A percentile compares a stretch with the other conserved stretches of the same genome.
These are phyloP conservation scores for Bagarius yarrelli DNA, from an alignment of 2,113 vertebrate genomes.

Conservation along the genomic window DNA sequence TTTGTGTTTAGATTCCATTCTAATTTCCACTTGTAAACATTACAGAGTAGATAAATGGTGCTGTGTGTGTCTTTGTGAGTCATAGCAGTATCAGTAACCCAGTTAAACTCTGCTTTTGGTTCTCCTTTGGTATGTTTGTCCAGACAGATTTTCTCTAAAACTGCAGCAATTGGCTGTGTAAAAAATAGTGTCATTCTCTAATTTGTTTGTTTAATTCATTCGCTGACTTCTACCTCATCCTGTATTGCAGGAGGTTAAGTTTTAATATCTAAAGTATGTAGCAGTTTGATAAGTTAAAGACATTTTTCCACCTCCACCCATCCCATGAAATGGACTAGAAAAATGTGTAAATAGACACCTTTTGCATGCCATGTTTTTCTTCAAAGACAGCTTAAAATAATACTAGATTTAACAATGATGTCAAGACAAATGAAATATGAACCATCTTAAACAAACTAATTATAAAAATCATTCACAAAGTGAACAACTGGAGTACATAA, in stretches of 20 bases:
- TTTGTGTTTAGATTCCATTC: conserved; percentile 6
- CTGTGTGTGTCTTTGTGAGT: conserved; percentile 23
- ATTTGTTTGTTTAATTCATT: conserved; percentile 1
- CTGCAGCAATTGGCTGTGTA: conserved; percentile 1
- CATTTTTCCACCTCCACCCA: background rate
- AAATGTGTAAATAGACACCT: background rate
- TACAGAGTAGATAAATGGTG: background rate
- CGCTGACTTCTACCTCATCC: conserved; percentile 23
- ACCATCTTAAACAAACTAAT: background rate
- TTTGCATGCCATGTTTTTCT: background rate
- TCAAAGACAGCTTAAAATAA: no score
- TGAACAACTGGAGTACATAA: background rate
- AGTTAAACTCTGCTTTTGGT: conserved; percentile 14
- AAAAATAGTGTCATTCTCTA: background rate
- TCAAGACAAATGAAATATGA: background rate
- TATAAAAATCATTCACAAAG: background rate
- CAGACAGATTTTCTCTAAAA: conserved; percentile 23
- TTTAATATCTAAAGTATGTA: background rate
- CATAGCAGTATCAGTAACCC: conserved; percentile 34
- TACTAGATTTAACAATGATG: no score
- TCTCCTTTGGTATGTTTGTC: conserved; percentile 20
- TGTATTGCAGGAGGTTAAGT: conserved; percentile 3
- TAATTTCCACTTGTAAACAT: conserved; percentile 17
- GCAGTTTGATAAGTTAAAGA: background rate
- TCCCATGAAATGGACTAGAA: background rate